Base-by-base conservation (phyloP, 23 tunicate genomes). In the Corella eumyota region DNA sequence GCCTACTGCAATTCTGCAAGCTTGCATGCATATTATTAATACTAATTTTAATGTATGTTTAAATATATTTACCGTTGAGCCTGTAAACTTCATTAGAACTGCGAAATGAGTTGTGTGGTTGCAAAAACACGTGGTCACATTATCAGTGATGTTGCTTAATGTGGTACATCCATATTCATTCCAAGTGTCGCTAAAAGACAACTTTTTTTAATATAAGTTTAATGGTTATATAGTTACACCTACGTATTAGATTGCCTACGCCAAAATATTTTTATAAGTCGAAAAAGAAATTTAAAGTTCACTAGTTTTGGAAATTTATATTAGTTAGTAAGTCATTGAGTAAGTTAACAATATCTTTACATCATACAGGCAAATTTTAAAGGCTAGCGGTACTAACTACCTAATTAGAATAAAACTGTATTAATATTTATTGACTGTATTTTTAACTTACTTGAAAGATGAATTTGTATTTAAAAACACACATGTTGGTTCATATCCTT, bases 91-190 rank as follows among this genome's bases (percentile, higher is more conserved):
- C 73, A 80, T 64, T 20, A 80, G 61, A 19, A 80, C 62, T 34
- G 95, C 95, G 67, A 86, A 86, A 57, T 86, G 77, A 9, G 95
- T 86, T 32, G 95, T 86, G 68, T 86, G 95, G 45, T 72, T 86
- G 62, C 95, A 86, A 15, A 24, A 24, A 52, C 95, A 86, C 6
- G 80, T 77, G n/a, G 77, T 72, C 9, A 0, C 36, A 40, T 71
- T 55, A 21, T 47, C 51, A 24, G 54, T n/a, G n/a, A n/a, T 17
- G 30, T 46, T 44, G 2, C 36, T 26, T 15, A 49, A 11, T 4
- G 67, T 58, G 6, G 40, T 30, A 50, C 95, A 86, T 31, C 95
- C 95, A 53, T n/a, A 70, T 7, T 58, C 62, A 3, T 45, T 32
- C 80, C 85, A 86, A 0, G 22, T 38, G 30, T 67, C 75, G 32